Evolutionary conservation across 2,797 vertebrate species (phyloP).

Genomic region (Mus minutoides): DNA sequence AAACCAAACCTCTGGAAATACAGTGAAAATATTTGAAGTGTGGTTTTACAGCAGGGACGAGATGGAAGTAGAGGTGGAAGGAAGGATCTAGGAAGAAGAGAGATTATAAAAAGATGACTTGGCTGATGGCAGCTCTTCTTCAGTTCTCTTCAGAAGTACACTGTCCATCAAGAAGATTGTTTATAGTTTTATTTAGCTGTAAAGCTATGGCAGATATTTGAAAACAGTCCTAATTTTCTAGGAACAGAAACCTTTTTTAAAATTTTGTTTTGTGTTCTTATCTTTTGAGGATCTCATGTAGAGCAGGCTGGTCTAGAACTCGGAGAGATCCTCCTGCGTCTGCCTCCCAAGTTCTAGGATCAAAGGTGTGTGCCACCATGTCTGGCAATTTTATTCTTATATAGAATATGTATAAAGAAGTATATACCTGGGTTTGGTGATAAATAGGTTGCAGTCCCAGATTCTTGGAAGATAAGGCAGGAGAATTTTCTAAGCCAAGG

Average conservation of each 20-base stretch:
- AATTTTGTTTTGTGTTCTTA: neutral
- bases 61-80: neutral
- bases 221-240: constrained; percentile 55
- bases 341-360: neutral
- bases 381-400: neutral
- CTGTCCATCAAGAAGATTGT: constrained; percentile 25
- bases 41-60: neutral
- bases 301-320: neutral
- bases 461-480: neutral
- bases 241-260: neutral
- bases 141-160: neutral
- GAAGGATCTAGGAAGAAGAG: neutral
- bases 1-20: neutral
- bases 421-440: neutral
- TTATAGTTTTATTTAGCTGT: constrained; percentile 18
- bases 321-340: neutral
- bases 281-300: neutral
- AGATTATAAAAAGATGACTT: constrained; percentile 4
- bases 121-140: neutral
- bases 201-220: constrained; percentile 10
- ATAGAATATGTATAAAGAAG: neutral
- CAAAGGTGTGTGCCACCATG: neutral
- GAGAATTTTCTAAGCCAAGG: neutral
- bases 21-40: neutral
- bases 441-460: neutral